Base-by-base conservation (phyloP, 1,140 invertebrate species). In the Drosophila pseudoananassae region DNA sequence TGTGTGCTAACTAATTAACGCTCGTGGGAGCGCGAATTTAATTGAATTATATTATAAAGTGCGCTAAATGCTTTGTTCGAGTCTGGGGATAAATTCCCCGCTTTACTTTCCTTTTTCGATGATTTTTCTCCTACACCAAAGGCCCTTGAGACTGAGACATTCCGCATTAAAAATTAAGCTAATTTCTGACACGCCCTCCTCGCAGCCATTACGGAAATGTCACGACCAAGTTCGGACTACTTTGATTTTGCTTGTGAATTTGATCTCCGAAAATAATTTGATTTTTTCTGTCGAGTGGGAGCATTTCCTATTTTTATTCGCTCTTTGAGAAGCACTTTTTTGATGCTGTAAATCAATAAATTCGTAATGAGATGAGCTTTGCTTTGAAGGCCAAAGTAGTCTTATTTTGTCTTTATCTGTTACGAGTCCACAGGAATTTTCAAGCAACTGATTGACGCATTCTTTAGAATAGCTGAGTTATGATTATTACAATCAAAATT, bases 161-260 rank as follows among this genome's bases (percentile, higher is more conserved):
- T 71, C 54, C 29, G 23, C 68, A 71, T 71, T 70, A 71, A 71
- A 71, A 71, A 71, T 71, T 71, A 71, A 71, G 54, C 68, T 59
- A 52, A 71, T 71, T 71, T 71, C 23, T 40, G 46, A 17, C 14
- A 15, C 51, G 20, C 20, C 53, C 53, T 25, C 17, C 53, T 46
- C 8, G 9, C 52, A 27, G n/a, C 31, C 51, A 70, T 71, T 71
- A 71, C 17, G 66, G 17, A 71, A 71, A 71, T 71, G 66, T 71
- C 66, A 71, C 54, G 68, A 45, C 68, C 65, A 59, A 71, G 71
- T 71, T 71, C 46, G 45, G 65, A 71, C 66, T 15, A 71, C 65
- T 71, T 71, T 71, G 68, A 71, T 71, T 71, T 17, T 59, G 64
- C 40, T 25, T 23, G 29, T 46, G 65, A 46, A 59, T 71, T 71